These are phyloP conservation scores for Acanthopleura granulata DNA, from an alignment of 2,888 invertebrate genomes.

Conservation along the genomic window DNA sequence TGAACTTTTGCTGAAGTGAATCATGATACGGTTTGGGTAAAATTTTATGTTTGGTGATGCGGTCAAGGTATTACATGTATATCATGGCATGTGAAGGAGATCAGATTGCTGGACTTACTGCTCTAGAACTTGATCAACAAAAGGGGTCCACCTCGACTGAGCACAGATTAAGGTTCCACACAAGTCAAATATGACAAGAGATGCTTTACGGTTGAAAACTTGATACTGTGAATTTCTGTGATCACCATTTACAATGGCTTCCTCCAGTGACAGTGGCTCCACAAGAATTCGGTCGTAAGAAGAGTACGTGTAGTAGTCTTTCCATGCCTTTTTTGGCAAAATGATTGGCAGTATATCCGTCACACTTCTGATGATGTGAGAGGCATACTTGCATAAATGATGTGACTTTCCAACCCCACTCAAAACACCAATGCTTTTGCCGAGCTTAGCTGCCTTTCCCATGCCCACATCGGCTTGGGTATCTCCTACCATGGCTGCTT, in stretches of 20 bases:
- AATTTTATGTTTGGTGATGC: not conserved
- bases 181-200: slow-evolving; percentile 71
- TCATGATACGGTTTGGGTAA: no score
- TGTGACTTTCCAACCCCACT: slow-evolving; percentile 64
- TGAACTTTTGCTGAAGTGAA: no score
- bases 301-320: slow-evolving; percentile 52
- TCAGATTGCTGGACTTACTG: slow-evolving; percentile 46
- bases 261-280: slow-evolving; percentile 40
- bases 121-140: slow-evolving; percentile 63
- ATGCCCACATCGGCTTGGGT: slow-evolving; percentile 70
- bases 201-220: slow-evolving; percentile 29
- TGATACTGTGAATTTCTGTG: not conserved
- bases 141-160: slow-evolving; percentile 69
- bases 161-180: slow-evolving; percentile 71
- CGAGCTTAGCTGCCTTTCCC: slow-evolving; percentile 69
- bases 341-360: slow-evolving; percentile 61
- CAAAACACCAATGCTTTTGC: slow-evolving; percentile 69
- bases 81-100: not conserved
- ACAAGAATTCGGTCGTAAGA: slow-evolving; percentile 47
- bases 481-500: slow-evolving; percentile 71
- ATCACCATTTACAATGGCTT: slow-evolving; percentile 12
- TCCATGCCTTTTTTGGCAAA: slow-evolving; percentile 54
- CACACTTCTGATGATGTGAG: slow-evolving; percentile 61
- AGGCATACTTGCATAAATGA: slow-evolving; percentile 55
- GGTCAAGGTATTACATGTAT: not conserved